phyloP scores from a whole-genome alignment of 2,113 vertebrate species.

The Heterotis niloticus region DNA sequence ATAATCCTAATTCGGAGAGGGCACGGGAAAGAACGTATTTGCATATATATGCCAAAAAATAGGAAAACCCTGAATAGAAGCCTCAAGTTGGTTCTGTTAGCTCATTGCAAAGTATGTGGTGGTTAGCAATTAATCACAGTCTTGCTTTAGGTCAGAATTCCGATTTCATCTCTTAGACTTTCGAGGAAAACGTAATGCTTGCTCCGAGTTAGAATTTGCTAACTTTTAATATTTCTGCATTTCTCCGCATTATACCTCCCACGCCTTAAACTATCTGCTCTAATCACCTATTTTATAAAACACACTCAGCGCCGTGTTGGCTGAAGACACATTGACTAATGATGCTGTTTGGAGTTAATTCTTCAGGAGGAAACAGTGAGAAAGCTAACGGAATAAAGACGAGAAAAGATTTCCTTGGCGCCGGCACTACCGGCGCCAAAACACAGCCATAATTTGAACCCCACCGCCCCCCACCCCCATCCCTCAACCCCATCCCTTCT shows the following conservation, averaged over 20 bases:
- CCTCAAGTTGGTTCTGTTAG: slow-evolving; percentile 57
- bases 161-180: slow-evolving; percentile 48
- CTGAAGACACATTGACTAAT: slow-evolving; percentile 8
- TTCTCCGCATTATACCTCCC: slow-evolving; percentile 5
- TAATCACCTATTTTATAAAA: slow-evolving; percentile 18
- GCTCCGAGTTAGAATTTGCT: slow-evolving; percentile 14
- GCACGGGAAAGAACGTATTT: slow-evolving; percentile 48
- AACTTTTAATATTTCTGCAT: slow-evolving; percentile 23
- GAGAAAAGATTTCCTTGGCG: background rate
- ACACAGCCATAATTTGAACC: background rate
- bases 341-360: slow-evolving; percentile 18
- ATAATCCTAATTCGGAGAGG: slow-evolving; percentile 57
- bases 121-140: slow-evolving; percentile 63
- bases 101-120: slow-evolving; percentile 47
- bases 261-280: slow-evolving; percentile 12
- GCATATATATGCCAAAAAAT: slow-evolving; percentile 40
- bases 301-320: slow-evolving; percentile 6
- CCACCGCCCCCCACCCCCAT: too few relatives aligned
- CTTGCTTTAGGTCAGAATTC: slow-evolving; percentile 65
- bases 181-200: slow-evolving; percentile 20
- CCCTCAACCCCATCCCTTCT: background rate
- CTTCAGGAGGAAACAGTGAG: background rate
- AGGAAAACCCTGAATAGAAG: slow-evolving; percentile 49
- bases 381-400: background rate
- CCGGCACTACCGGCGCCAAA: too few relatives aligned